Conservation (phyloP, 2,113 vertebrate genomes). For the Lycaon pictus region DNA sequence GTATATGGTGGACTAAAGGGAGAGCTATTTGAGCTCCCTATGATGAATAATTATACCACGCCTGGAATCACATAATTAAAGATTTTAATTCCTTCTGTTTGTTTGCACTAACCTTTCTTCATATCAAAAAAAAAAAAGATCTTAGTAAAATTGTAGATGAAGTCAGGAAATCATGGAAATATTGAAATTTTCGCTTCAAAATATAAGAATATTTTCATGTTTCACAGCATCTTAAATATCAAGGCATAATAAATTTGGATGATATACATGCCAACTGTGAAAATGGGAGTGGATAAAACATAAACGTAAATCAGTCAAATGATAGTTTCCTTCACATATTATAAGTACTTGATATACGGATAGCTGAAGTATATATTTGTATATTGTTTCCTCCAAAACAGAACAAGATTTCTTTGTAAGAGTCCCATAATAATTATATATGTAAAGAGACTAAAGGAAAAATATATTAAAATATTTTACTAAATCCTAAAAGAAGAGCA, state of each 20-base stretch:
- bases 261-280: background rate
- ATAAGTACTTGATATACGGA: background rate
- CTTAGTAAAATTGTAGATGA: background rate
- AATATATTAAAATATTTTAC: background rate
- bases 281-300: background rate
- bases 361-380: background rate
- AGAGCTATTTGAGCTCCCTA: background rate
- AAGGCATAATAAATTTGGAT: background rate
- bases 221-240: background rate
- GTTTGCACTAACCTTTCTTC: background rate
- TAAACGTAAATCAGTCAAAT: constrained; percentile 1
- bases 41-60: background rate
- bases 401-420: background rate
- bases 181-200: background rate
- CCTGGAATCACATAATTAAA: background rate
- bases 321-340: background rate
- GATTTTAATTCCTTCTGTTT: background rate
- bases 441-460: background rate
- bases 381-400: background rate
- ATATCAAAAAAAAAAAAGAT: background rate
- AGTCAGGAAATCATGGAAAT: background rate
- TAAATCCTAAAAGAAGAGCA: background rate
- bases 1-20: background rate
- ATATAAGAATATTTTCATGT: background rate
- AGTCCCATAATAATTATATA: background rate